These are phyloP conservation scores for Pachydiplax longipennis DNA, from an alignment of 2,888 invertebrate species.

Conservation along the genomic window DNA sequence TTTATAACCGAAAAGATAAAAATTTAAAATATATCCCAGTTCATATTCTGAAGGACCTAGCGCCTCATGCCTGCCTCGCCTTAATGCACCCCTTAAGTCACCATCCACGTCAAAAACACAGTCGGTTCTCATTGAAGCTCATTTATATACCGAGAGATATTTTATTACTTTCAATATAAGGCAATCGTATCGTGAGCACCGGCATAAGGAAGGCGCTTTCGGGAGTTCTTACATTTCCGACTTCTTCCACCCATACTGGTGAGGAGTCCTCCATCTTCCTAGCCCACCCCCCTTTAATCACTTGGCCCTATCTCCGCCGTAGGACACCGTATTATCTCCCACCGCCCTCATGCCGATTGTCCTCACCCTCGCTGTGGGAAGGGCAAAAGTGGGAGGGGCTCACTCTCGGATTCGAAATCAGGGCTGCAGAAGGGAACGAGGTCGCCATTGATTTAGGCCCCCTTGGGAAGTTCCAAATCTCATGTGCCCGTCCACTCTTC, in stretches of 20 bases:
- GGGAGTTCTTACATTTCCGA: neutral
- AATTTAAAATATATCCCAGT: too few relatives aligned
- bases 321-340: neutral
- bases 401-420: constrained; percentile 28
- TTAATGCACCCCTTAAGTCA: too few relatives aligned
- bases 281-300: constrained; percentile 13
- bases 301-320: constrained; percentile 23
- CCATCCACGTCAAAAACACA: too few relatives aligned
- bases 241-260: neutral
- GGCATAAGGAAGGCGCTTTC: neutral
- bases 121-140: too few relatives aligned
- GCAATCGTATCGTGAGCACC: too few relatives aligned
- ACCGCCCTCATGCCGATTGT: constrained; percentile 18
- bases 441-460: constrained; percentile 38
- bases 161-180: too few relatives aligned
- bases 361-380: neutral
- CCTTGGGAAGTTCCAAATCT: constrained; percentile 36
- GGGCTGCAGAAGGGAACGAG: constrained; percentile 35
- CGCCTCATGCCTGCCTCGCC: too few relatives aligned
- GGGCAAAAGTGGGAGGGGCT: neutral
- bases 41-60: too few relatives aligned
- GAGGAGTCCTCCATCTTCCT: too few relatives aligned
- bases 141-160: too few relatives aligned
- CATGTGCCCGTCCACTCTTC: neutral
- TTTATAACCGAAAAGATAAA: too few relatives aligned